Percentiles rank a stretch among this genome's conserved stretches.
phyloP scores from a whole-genome alignment of 2,113 vertebrate genomes.

The Orthonyx spaldingii region DNA sequence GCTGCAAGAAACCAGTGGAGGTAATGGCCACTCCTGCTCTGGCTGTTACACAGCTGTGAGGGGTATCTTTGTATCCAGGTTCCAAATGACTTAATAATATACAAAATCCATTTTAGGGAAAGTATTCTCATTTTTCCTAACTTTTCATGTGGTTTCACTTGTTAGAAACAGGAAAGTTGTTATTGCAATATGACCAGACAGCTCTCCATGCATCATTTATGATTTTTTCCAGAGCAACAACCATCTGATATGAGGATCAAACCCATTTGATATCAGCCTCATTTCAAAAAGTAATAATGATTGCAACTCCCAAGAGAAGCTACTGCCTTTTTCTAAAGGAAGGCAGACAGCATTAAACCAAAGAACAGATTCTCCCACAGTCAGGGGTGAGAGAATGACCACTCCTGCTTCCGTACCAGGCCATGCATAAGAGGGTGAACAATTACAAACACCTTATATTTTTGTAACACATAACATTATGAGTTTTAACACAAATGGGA shows the following conservation, averaged over 20 bases:
- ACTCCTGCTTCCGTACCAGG: neutral
- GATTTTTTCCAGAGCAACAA: neutral
- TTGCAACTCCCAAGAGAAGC: neutral
- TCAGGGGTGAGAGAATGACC: neutral
- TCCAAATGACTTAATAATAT: neutral
- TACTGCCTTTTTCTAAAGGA: neutral
- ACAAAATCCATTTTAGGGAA: neutral
- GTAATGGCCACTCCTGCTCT: neutral
- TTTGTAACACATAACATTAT: neutral
- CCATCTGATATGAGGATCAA: neutral
- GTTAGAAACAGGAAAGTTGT: neutral
- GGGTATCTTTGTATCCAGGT: neutral
- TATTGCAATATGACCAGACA: neutral
- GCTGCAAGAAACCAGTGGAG: neutral
- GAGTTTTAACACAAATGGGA: neutral
- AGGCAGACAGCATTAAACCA: neutral
- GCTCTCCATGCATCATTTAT: neutral
- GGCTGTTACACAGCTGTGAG: neutral
- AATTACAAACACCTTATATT: neutral
- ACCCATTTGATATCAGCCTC: neutral
- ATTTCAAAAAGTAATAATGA: neutral
- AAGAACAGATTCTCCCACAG: neutral
- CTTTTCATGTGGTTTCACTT: neutral
- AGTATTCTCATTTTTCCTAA: neutral
- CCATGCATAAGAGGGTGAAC: neutral